These are phyloP conservation scores for Labeo rohita DNA, from an alignment of 2,113 vertebrate genomes.

Conservation along the genomic window DNA sequence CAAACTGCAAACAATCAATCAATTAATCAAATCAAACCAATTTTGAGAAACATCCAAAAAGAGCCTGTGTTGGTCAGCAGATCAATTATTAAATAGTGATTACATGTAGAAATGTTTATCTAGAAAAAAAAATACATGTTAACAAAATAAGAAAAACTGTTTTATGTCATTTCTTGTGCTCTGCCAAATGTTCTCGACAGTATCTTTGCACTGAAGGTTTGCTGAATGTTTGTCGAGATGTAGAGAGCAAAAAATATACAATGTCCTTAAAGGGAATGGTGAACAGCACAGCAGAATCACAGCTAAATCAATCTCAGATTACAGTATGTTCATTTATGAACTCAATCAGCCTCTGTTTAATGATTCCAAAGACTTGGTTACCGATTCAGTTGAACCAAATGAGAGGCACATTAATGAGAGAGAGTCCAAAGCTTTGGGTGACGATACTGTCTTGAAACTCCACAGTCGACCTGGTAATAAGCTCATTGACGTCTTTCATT, in stretches of 20 bases:
- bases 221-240: conserved; percentile 16
- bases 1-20: neutral
- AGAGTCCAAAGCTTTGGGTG: conserved; percentile 20
- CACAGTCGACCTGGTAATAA: conserved; percentile 48
- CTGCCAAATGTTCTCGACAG: conserved; percentile 68
- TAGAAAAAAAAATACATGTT: conserved; percentile 58
- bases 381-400: neutral
- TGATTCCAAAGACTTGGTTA: neutral
- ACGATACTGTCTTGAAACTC: conserved; percentile 63
- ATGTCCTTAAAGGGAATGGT: neutral
- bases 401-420: neutral
- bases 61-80: conserved; percentile 63
- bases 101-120: conserved; percentile 52
- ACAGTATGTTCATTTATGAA: neutral
- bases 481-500: conserved; percentile 52
- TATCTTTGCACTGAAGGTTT: conserved; percentile 59
- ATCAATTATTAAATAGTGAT: conserved; percentile 58
- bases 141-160: conserved; percentile 51
- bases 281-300: neutral
- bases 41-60: conserved; percentile 25
- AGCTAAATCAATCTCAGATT: neutral
- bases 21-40: neutral
- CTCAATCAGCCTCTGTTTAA: neutral
- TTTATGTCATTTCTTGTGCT: conserved; percentile 63
- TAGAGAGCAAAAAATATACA: neutral